Conservation (phyloP, 2,113 vertebrate genomes). For the Protomyctophum bolini region DNA sequence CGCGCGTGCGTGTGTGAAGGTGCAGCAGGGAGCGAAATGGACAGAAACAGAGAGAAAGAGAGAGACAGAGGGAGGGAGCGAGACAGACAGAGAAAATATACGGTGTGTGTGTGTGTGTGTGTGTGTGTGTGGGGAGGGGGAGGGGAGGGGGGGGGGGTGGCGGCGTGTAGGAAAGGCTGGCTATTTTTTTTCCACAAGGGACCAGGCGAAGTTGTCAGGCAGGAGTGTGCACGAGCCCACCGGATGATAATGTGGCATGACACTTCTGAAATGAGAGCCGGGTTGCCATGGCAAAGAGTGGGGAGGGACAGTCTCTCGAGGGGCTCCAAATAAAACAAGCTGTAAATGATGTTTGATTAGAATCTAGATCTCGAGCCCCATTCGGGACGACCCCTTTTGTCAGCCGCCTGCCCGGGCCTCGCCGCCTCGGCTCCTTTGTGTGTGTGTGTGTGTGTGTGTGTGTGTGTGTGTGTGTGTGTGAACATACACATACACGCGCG, state of each 20-base stretch:
- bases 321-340: conserved; percentile 98
- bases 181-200: conserved; percentile 83
- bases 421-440: conserved; percentile 39
- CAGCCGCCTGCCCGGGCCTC: conserved; percentile 67
- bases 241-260: conserved; percentile 99
- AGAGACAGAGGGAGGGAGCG: not conserved
- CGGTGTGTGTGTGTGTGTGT: too few species aligned
- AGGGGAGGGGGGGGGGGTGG: conserved; percentile 41
- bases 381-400: conserved; percentile 85
- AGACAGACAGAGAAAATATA: conserved; percentile 1
- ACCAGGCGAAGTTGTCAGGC: conserved; percentile 95
- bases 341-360: conserved; percentile 99
- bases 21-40: conserved; percentile 57
- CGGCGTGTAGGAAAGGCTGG: conserved; percentile 40
- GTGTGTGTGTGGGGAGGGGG: conserved; percentile 6
- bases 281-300: conserved; percentile 96
- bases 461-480: conserved; percentile 19
- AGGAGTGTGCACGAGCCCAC: conserved; percentile 89
- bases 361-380: conserved; percentile 97
- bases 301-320: conserved; percentile 92
- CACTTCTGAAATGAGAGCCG: conserved; percentile 99
- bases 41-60: conserved; percentile 45
- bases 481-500: not conserved
- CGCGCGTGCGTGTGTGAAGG: conserved; percentile 15
- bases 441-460: conserved; percentile 23